Evolutionary conservation across 2,113 vertebrate genomes (phyloP), one percentile per base, ranked within the genome.

Genomic region (Dolichallabes microphthalmus): DNA sequence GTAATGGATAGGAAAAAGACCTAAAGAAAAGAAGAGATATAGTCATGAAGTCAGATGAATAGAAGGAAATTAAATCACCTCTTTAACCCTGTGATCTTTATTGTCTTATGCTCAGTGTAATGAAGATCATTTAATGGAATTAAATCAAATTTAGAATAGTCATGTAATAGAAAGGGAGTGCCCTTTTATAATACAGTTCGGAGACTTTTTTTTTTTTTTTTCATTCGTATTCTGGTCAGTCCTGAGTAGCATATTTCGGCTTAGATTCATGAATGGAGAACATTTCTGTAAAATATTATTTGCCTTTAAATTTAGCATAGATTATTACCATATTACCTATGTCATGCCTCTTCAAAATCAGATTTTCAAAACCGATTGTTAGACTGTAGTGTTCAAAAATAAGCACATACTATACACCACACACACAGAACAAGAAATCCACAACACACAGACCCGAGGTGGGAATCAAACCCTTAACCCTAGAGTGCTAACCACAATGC

Each of bases 1-100:
- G 66, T 32, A 30, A 61, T 30, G 64, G 75, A 79, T 66, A n/a
- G 30, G 45, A 45, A 14, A 45, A 71, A 45, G 35, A 69, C 61
- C 25, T 63, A 35, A 73, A 80, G 66, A 80, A 73, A 39, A 52
- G 64, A 61, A 69, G 53, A 60, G 63, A 60, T 52, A 71, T 57
- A 80, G 82, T 60, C 55, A 53, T 39, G 63, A 57, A 22, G 45
- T 82, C 20, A n/a, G 73, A 73, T 55, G 80, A 66, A 57, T 35
- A 25, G 52, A 58, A 57, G 58, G 30, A 73, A 20, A 73, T 55
- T 71, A 25, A 60, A 79, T 55, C 32, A 8, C 57, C 30, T 60
- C 76, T 30, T 53, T 55, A 60, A 79, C 39, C 19, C 30, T 35
- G 2, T 35, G 30, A 79, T 60, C 30, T 57, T 12, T 35, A 60